Evolutionary conservation across 2,113 vertebrate species (phyloP).

Genomic region (Odocoileus hemionus): DNA sequence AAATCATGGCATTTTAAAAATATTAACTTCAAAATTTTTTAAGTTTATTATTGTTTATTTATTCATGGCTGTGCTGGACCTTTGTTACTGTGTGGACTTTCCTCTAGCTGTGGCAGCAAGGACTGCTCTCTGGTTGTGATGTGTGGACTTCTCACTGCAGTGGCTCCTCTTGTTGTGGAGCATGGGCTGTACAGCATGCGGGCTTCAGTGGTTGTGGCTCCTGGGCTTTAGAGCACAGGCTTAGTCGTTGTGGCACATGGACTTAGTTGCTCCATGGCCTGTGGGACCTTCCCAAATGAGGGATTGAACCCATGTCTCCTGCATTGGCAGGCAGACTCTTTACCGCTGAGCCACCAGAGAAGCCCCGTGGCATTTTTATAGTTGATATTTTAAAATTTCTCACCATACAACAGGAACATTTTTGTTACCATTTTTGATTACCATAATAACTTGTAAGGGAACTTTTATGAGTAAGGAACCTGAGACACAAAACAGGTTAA

Average conservation of each 20-base stretch:
- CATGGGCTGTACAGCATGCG: accelerated
- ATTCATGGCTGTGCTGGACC: neutral
- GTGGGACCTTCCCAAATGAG: neutral
- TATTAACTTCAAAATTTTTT: neutral
- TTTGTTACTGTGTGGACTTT: neutral
- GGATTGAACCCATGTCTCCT: neutral
- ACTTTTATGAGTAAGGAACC: neutral
- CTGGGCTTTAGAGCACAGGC: neutral
- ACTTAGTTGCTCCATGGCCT: neutral
- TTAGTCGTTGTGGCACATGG: neutral
- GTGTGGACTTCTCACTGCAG: neutral
- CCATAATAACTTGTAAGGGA: neutral
- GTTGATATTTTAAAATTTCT: neutral
- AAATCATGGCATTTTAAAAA: neutral
- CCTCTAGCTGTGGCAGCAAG: neutral
- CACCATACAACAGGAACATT: neutral
- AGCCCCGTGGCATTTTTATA: neutral
- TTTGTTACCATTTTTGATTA: neutral
- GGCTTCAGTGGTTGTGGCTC: neutral
- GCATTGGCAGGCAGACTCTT: neutral
- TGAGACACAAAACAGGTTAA: neutral
- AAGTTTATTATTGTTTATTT: neutral
- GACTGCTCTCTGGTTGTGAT: neutral
- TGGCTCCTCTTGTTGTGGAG: neutral
- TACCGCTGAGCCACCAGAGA: neutral